phyloP scores from a whole-genome alignment of 2,797 vertebrate species.

The Rhynchonycteris naso region DNA sequence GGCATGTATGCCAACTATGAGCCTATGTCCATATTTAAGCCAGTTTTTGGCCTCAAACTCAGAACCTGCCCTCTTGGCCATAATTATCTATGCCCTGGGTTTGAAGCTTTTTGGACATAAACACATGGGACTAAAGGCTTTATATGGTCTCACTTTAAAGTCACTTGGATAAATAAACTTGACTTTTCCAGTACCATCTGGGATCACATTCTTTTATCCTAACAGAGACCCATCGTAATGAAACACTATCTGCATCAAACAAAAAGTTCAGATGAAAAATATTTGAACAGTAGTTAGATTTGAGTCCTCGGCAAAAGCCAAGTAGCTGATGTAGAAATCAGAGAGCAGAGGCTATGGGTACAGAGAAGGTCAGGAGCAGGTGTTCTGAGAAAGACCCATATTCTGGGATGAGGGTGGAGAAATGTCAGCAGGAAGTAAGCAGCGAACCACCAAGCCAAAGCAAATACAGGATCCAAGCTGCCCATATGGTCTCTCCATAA shows the following conservation, averaged over 20 bases:
- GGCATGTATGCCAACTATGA: background rate
- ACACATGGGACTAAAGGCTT: slow-evolving; percentile 24
- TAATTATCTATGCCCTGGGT: background rate
- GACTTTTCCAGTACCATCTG: slow-evolving; percentile 62
- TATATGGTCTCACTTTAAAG: slow-evolving; percentile 59
- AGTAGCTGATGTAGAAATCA: slow-evolving; percentile 66
- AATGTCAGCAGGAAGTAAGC: slow-evolving; percentile 60
- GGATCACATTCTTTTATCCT: background rate
- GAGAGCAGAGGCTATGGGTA: slow-evolving; percentile 55
- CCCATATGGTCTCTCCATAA: background rate
- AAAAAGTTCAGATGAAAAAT: slow-evolving; percentile 78
- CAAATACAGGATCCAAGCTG: slow-evolving; percentile 25
- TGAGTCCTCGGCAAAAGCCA: slow-evolving; percentile 53
- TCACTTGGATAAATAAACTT: slow-evolving; percentile 64
- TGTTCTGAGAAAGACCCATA: slow-evolving; percentile 44
- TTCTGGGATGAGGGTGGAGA: background rate
- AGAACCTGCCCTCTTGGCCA: background rate
- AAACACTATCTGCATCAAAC: slow-evolving; percentile 67
- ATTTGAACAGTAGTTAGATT: slow-evolving; percentile 67
- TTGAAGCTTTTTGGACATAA: slow-evolving; percentile 26
- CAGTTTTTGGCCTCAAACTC: background rate
- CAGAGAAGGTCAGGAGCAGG: slow-evolving; percentile 60
- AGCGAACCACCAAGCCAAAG: slow-evolving; percentile 39
- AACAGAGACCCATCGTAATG: slow-evolving; percentile 51
- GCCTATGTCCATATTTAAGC: slow-evolving; percentile 1